Conservation (phyloP, 2,888 invertebrate species). For the Xiphydria camelus region DNA sequence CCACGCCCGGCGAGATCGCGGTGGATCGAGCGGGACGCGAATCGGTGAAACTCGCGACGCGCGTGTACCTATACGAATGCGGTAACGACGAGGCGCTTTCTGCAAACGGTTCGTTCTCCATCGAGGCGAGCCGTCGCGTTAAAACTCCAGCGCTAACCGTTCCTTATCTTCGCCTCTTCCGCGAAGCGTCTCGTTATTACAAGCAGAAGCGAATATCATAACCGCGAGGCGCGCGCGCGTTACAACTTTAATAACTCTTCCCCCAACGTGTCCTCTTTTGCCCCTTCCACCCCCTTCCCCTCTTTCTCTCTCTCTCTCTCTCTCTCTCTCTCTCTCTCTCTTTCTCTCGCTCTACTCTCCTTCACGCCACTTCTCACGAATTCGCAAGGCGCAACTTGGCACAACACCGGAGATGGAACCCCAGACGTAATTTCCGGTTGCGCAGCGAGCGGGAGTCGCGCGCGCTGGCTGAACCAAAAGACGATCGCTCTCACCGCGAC, state of each 20-base stretch:
- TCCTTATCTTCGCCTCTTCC: conserved; percentile 11
- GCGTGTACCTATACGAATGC: no score
- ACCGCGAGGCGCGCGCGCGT: conserved; percentile 19
- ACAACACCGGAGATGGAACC: conserved; percentile 56
- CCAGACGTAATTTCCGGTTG: conserved; percentile 57
- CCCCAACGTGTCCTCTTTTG: conserved; percentile 4
- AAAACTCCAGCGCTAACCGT: conserved; percentile 4
- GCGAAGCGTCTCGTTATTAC: conserved; percentile 25
- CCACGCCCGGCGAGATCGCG: no score
- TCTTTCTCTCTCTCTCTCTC: conserved; percentile 5
- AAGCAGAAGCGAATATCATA: conserved; percentile 26
- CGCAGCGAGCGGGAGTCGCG: conserved; percentile 22
- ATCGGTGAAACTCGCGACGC: no score
- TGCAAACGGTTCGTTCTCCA: no score
- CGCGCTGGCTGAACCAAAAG: conserved; percentile 51
- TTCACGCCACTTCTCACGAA: conserved; percentile 24
- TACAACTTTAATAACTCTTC: conserved; percentile 47
- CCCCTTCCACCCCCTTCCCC: conserved; percentile 11
- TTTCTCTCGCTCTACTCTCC: conserved; percentile 13
- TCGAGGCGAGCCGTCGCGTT: not conserved
- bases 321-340: conserved; percentile 9
- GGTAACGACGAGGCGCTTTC: no score
- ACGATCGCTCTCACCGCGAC: conserved; percentile 46
- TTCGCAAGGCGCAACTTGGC: conserved; percentile 42
- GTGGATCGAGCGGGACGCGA: no score